These are phyloP conservation scores for Micromussa lordhowensis DNA, from an alignment of 92 coral and sea anemone genomes.

Conservation along the genomic window DNA sequence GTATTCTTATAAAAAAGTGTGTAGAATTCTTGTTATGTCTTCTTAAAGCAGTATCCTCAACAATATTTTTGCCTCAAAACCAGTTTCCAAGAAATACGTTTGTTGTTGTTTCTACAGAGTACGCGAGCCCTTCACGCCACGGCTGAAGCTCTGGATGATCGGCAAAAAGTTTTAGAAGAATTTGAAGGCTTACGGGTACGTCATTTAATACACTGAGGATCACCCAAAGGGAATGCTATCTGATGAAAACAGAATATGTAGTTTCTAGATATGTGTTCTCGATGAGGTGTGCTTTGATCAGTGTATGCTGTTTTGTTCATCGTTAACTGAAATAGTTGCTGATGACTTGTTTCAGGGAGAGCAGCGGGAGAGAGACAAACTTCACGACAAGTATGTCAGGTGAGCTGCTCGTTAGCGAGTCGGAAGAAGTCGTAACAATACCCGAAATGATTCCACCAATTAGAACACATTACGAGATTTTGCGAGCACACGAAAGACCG, in stretches of 20 bases:
- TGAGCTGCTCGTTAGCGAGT: constrained; percentile 22
- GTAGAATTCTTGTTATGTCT: too few species aligned
- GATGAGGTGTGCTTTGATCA: neutral
- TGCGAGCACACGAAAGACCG: too few species aligned
- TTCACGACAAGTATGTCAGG: constrained; percentile 92
- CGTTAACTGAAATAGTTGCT: neutral
- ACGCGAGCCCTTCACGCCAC: constrained; percentile 90
- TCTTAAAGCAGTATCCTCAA: too few species aligned
- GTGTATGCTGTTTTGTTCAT: neutral
- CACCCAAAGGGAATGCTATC: too few species aligned
- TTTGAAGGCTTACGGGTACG: constrained; percentile 90
- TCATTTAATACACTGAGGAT: neutral
- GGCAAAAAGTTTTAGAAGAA: constrained; percentile 91
- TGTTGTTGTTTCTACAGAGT: constrained; percentile 62
- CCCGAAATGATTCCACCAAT: too few species aligned
- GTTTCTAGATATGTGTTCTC: neutral
- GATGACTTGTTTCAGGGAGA: constrained; percentile 76
- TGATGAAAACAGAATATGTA: too few species aligned
- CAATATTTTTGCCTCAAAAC: too few species aligned
- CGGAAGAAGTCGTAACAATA: too few species aligned
- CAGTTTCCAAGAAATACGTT: neutral
- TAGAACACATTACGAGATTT: too few species aligned
- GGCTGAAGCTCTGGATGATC: constrained; percentile 91
- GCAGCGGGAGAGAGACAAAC: constrained; percentile 91
- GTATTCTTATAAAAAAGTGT: too few species aligned